Conservation (phyloP, 2,797 vertebrate genomes). For the Saguinus oedipus region DNA sequence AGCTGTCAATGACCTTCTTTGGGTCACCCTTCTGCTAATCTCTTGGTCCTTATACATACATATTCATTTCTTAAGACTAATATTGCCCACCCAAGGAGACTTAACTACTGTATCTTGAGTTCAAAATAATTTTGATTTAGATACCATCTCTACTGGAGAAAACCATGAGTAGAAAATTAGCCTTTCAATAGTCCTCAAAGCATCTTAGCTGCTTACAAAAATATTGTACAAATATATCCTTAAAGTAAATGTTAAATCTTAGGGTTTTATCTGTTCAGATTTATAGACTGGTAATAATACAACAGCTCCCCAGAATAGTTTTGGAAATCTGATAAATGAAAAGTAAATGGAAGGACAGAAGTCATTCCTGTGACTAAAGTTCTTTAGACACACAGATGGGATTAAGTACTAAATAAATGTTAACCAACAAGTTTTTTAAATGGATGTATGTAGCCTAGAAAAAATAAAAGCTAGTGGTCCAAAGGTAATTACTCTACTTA, state of each 20-base stretch:
- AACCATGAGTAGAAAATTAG: not conserved
- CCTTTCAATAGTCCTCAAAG: not conserved
- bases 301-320: not conserved
- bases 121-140: not conserved
- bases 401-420: not conserved
- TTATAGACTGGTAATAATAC: not conserved
- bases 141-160: not conserved
- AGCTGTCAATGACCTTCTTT: not conserved
- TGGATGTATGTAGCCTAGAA: not conserved
- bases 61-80: not conserved
- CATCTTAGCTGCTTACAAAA: not conserved
- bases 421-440: not conserved
- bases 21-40: not conserved
- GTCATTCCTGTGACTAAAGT: not conserved
- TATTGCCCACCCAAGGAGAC: not conserved
- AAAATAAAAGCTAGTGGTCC: not conserved
- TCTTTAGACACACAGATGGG: not conserved
- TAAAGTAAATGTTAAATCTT: not conserved
- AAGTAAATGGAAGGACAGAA: not conserved
- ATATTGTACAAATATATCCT: not conserved
- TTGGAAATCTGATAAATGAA: not conserved
- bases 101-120: not conserved
- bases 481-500: not conserved
- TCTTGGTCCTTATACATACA: not conserved
- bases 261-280: not conserved